Base-by-base conservation (phyloP, 2,797 vertebrate genomes). In the Typhlichthys subterraneus region DNA sequence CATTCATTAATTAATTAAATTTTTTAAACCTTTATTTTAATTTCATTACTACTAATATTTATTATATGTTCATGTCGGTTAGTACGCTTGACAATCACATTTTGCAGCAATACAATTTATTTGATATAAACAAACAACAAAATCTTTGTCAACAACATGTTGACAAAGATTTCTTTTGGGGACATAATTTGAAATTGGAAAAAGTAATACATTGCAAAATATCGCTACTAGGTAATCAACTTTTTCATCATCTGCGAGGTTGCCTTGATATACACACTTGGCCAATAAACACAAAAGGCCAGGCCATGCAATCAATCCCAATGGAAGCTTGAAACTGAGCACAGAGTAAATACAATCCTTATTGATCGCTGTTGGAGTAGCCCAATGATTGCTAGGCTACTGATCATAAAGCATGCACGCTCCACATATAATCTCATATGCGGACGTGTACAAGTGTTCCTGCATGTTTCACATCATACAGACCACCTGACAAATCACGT, bases 281-380 rank as follows among this genome's bases (percentile, higher is more conserved):
- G 12, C 19, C 13, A 48, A 53, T 48, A 71, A 65, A 57, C 23
- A 57, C 17, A 63, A 61, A 65, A 61, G 15, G 50, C 63, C 45
- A 53, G 3, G 6, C 53, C 46, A 59, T 65, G 50, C 33, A 50
- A 57, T 64, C 42, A 23, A 67, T 53, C 53, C 53, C 52, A 49
- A 69, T 51, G 23, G 65, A 53, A 69, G n/a, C 15, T 74, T 29
- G 54, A 68, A 73, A 62, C 31, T 45, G 65, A 74, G 33, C 33
- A 50, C 31, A 0, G 2, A 72, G 52, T 50, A 64, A 68, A 70
- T 53, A 63, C 33, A 75, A 75, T 55, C 52, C 14, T 14, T 53
- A 75, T 67, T 14, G 63, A 70, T 75, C 42, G 48, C n/a, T 9
- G 58, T 47, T 38, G 17, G 53, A 47, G 23, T n/a, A 51, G 53